phyloP scores from a whole-genome alignment of 2,888 invertebrate species.

The Rhagium mordax region DNA sequence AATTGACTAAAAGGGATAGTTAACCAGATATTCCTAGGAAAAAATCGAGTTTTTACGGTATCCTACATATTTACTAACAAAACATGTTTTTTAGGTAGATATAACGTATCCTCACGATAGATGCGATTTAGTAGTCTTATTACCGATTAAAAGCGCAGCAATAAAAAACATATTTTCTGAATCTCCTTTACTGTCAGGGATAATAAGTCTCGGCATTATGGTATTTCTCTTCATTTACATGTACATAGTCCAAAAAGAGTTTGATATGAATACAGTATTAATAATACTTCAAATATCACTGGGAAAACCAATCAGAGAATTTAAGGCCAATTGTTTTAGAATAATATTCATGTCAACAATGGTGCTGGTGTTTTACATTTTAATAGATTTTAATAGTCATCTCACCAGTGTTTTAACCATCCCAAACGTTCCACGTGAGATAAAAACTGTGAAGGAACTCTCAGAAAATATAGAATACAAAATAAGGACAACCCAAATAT shows the following conservation, averaged over 20 bases:
- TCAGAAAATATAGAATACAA: neutral
- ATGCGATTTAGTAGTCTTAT: slow-evolving; percentile 11
- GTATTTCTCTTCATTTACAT: neutral
- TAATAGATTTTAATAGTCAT: neutral
- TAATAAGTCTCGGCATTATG: neutral
- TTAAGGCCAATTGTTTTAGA: neutral
- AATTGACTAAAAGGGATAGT: too few species aligned
- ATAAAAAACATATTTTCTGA: neutral
- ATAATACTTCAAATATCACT: neutral
- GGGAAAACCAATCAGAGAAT: slow-evolving; percentile 4
- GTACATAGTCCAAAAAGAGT: neutral
- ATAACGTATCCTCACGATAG: neutral
- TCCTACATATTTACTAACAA: too few species aligned
- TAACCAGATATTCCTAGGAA: too few species aligned
- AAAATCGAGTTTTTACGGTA: too few species aligned
- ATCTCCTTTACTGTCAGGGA: neutral
- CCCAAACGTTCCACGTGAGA: neutral
- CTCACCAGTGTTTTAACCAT: slow-evolving; percentile 18
- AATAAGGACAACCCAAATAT: neutral
- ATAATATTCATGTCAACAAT: slow-evolving; percentile 7
- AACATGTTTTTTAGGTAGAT: neutral
- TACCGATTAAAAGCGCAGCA: neutral
- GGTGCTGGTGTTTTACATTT: slow-evolving; percentile 4
- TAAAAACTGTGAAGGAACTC: neutral
- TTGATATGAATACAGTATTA: neutral